Percentiles rank a stretch among this genome's conserved stretches.
phyloP scores from a whole-genome alignment of 2,113 vertebrate genomes.

The Hippoglossus stenolepis region DNA sequence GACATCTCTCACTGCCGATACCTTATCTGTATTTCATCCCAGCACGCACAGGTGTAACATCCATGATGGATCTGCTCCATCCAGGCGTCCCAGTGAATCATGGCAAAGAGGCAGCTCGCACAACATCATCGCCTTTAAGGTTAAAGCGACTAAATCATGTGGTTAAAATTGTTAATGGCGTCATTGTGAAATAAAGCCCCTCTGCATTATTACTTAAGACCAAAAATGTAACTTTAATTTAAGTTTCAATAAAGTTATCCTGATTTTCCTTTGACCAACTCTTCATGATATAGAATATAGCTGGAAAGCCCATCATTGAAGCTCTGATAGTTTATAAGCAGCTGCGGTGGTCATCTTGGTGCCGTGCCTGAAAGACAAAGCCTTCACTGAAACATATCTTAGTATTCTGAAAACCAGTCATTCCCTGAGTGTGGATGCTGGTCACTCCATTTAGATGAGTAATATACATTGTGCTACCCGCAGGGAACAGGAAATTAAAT shows the following conservation, averaged over 20 bases:
- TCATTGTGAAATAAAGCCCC: not conserved
- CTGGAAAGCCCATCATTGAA: not conserved
- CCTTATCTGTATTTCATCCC: not conserved
- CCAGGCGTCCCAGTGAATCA: slow-evolving; percentile 10
- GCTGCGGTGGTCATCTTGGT: not conserved
- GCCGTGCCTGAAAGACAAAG: too few species aligned
- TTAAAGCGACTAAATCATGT: not conserved
- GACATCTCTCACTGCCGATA: not conserved
- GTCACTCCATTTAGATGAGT: slow-evolving; percentile 63
- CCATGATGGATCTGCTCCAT: slow-evolving; percentile 11
- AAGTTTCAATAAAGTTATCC: too few species aligned
- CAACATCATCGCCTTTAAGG: not conserved
- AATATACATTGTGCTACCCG: slow-evolving; percentile 61
- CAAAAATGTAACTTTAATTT: too few species aligned
- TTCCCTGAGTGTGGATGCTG: slow-evolving; percentile 28
- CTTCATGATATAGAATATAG: not conserved
- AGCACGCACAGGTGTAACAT: slow-evolving; percentile 9
- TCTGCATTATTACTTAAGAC: too few species aligned
- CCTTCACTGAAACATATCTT: slow-evolving; percentile 17
- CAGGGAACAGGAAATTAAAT: slow-evolving; percentile 70
- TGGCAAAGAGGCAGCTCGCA: not conserved
- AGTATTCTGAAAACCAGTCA: slow-evolving; percentile 21
- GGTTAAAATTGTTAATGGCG: too few species aligned
- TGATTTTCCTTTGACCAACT: not conserved
- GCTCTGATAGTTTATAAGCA: not conserved